Evolutionary conservation across 2,797 vertebrate genomes (phyloP).

Genomic region (Xenentodon cancila): DNA sequence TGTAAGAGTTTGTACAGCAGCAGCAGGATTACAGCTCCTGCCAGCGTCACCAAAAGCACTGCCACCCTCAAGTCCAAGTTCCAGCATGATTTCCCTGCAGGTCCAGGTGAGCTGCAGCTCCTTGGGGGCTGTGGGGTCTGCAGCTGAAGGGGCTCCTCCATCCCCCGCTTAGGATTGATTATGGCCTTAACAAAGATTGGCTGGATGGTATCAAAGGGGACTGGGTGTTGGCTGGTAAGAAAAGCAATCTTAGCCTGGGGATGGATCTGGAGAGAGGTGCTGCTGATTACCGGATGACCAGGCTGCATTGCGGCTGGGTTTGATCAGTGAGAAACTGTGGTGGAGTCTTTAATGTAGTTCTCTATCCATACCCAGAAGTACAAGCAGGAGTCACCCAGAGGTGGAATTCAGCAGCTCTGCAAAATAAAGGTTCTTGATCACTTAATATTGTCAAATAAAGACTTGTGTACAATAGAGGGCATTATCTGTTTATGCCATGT

Average conservation of each 20-base stretch:
- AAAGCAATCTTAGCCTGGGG: slow-evolving; percentile 19
- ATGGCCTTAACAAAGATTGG: slow-evolving; percentile 11
- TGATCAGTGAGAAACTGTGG: not conserved
- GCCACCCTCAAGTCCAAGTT: slow-evolving; percentile 65
- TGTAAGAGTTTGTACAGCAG: slow-evolving; percentile 77
- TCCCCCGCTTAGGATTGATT: slow-evolving; percentile 33
- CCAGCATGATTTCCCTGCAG: slow-evolving; percentile 57
- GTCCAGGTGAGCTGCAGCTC: slow-evolving; percentile 49
- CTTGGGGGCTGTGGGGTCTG: slow-evolving; percentile 43
- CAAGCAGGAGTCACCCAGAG: not conserved
- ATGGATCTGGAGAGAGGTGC: slow-evolving; percentile 49
- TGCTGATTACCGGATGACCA: slow-evolving; percentile 38
- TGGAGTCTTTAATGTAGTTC: not conserved
- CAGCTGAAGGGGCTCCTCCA: slow-evolving; percentile 36
- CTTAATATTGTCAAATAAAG: not conserved
- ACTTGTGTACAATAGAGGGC: not conserved
- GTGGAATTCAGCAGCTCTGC: slow-evolving; percentile 6
- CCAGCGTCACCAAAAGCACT: slow-evolving; percentile 69
- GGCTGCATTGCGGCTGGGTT: slow-evolving; percentile 50
- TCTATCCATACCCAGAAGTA: slow-evolving; percentile 11
- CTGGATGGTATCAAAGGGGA: slow-evolving; percentile 22
- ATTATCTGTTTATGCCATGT: too few species aligned
- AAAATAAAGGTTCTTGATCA: slow-evolving; percentile 14
- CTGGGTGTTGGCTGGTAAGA: slow-evolving; percentile 12
- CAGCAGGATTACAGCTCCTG: slow-evolving; percentile 74